phyloP scores from a whole-genome alignment of 2,888 invertebrate species.

The Cephalotes varians region DNA sequence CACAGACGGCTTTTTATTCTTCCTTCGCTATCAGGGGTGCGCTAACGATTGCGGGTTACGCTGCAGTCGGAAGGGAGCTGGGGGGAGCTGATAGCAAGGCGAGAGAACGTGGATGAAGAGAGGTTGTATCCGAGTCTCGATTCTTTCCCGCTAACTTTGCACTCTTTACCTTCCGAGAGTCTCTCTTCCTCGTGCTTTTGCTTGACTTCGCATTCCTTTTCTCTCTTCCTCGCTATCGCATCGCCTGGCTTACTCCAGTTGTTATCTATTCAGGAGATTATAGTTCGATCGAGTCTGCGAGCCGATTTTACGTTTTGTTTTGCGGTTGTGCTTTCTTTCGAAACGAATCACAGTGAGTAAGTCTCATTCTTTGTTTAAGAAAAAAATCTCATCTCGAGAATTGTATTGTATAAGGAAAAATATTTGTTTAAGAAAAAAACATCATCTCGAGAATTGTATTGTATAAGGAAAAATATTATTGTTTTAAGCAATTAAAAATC shows the following conservation, averaged over 20 bases:
- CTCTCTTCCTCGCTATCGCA: conserved; percentile 34
- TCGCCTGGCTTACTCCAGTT: conserved; percentile 36
- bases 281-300: conserved; percentile 66
- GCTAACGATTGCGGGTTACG: conserved; percentile 76
- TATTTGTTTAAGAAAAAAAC: conserved; percentile 1
- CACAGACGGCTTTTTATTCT: conserved; percentile 79
- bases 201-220: conserved; percentile 3
- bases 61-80: conserved; percentile 32
- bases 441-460: conserved; percentile 10
- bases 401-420: conserved; percentile 8
- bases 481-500: not conserved
- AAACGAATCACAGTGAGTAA: conserved; percentile 17
- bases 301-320: conserved; percentile 67
- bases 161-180: conserved; percentile 68
- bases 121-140: conserved; percentile 55
- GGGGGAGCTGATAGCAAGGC: conserved; percentile 26
- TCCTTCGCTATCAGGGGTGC: conserved; percentile 74
- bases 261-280: conserved; percentile 73
- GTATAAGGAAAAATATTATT: not conserved
- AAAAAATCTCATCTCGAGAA: conserved; percentile 26
- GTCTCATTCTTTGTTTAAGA: not conserved
- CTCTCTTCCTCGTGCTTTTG: conserved; percentile 18
- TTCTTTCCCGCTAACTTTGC: conserved; percentile 71
- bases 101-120: conserved; percentile 23
- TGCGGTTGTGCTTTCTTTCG: conserved; percentile 41